Conservation (phyloP, 2,888 invertebrate species). For the Hydriomena furcata region DNA sequence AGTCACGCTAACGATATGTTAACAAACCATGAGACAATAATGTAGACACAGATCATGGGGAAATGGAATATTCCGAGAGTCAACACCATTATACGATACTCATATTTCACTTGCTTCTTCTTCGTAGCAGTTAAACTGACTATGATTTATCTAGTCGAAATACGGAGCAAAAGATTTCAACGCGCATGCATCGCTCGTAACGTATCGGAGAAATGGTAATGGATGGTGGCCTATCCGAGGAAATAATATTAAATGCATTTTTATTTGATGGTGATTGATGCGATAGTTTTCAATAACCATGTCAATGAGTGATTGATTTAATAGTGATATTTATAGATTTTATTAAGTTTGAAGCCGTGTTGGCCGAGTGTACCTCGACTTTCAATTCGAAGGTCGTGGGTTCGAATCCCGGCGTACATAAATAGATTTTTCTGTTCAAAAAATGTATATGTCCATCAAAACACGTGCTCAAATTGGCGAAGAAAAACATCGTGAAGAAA, state of each 20-base stretch:
- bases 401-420: too few relatives aligned
- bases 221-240: not conserved
- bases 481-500: too few relatives aligned
- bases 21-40: conserved; percentile 41
- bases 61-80: conserved; percentile 41
- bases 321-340: too few relatives aligned
- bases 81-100: conserved; percentile 31
- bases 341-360: too few relatives aligned
- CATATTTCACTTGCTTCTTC: conserved; percentile 24
- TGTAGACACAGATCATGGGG: conserved; percentile 29
- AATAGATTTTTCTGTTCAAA: too few relatives aligned
- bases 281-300: conserved; percentile 3
- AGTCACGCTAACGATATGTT: conserved; percentile 46
- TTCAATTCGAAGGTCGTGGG: too few relatives aligned
- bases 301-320: conserved; percentile 4
- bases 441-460: too few relatives aligned
- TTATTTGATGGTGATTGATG: conserved; percentile 8
- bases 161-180: conserved; percentile 10
- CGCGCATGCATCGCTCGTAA: conserved; percentile 5
- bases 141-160: conserved; percentile 21
- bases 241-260: conserved; percentile 10
- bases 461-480: too few relatives aligned
- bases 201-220: too few relatives aligned
- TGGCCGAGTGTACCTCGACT: too few relatives aligned
- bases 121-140: conserved; percentile 17